Base-by-base conservation (phyloP, 1,140 invertebrate species). In the Ostrea edulis region DNA sequence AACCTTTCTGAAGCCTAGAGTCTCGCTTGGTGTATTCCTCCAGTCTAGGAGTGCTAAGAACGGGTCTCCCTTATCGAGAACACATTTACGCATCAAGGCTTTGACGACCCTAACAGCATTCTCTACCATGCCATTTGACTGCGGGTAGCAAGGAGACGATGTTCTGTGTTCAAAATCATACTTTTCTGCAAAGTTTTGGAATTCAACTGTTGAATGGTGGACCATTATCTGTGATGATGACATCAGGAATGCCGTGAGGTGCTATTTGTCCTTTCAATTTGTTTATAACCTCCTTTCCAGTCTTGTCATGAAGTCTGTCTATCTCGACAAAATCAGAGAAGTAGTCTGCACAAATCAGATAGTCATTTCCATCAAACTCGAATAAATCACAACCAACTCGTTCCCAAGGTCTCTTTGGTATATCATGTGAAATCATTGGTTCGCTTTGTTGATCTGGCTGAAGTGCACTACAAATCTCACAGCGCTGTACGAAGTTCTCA, bases 321-420 rank as follows among this genome's bases (percentile, higher is more conserved):
- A 87, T 22, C 62, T 91, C 86, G 8, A 51, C 89, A n/a, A 88
- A 89, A 55, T 89, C 85, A n/a, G 84, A 85, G 84, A 85, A 87
- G 71, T 91, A 91, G 58, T 90, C 87, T 8, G 87, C 87, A 51
- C 85, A 85, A 35, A 91, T 87, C 22, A 91, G 44, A 82, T 91
- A 89, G 53, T 85, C 55, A 7, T 86, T 62, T 9, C 68, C 77
- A 3, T 88, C 25, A 55, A 83, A 68, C 2, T 71, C 68, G 17
- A 87, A 83, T 29, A 89, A 54, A 85, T 89, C 86, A 68, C 51
- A 89, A 7, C 88, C 88, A 35, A 88, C 87, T 77, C 90, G 90
- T n/a, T 89, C 71, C 88, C 90, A 92, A 20, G 90, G 88, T 14
- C 84, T 77, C 35, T 85, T 54, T 71, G 89, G 89, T 51, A 91